phyloP scores from a whole-genome alignment of 2,888 invertebrate genomes.

The Oscheius sp. region DNA sequence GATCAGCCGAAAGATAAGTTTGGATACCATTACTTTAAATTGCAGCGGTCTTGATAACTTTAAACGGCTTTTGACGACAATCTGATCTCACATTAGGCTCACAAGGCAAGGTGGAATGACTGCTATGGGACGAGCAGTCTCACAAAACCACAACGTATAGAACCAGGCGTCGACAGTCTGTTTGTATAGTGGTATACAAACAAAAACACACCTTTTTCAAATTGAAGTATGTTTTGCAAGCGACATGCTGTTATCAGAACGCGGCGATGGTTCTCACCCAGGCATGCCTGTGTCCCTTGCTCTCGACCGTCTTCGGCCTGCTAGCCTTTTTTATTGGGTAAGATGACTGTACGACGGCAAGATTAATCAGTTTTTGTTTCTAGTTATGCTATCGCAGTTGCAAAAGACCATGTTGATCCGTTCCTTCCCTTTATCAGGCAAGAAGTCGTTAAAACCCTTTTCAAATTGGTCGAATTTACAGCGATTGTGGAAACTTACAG shows the following conservation, averaged over 20 bases:
- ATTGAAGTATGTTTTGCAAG: conserved; percentile 17
- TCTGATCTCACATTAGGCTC: neutral
- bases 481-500: conserved; percentile 80
- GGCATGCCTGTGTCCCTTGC: conserved; percentile 34
- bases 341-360: neutral
- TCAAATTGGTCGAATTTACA: conserved; percentile 42
- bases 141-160: neutral
- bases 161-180: neutral
- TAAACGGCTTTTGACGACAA: too few relatives aligned
- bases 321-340: conserved; percentile 43
- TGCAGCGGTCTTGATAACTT: too few relatives aligned
- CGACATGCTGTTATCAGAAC: conserved; percentile 26
- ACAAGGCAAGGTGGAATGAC: neutral
- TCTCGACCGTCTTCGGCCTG: conserved; percentile 36
- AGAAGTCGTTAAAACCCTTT: neutral
- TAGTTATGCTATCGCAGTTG: conserved; percentile 81
- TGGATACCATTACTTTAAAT: neutral
- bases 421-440: conserved; percentile 82
- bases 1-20: too few relatives aligned
- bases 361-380: conserved; percentile 46
- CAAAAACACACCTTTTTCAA: conserved; percentile 16
- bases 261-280: conserved; percentile 34
- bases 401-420: conserved; percentile 80
- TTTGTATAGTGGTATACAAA: conserved; percentile 20
- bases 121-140: neutral